Evolutionary conservation across 2,113 vertebrate species (phyloP).

Genomic region (Marmota flaviventris): DNA sequence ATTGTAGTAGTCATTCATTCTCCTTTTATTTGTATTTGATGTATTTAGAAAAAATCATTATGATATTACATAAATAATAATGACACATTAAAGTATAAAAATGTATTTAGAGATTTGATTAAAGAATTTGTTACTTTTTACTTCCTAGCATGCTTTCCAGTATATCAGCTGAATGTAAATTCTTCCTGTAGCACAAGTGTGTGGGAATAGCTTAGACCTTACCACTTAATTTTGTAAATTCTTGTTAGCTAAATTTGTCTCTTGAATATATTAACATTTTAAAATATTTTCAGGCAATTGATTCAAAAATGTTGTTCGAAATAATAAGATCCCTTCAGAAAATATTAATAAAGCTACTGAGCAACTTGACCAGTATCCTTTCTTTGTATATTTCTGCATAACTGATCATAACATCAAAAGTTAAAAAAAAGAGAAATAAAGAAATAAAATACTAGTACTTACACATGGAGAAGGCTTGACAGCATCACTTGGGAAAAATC

Average conservation of each 20-base stretch:
- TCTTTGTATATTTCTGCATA: conserved; percentile 35
- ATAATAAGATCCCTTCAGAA: background rate
- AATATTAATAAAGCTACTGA: conserved; percentile 65
- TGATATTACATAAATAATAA: conserved; percentile 55
- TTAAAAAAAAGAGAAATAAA: background rate
- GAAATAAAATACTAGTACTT: conserved; percentile 86
- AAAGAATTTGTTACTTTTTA: background rate
- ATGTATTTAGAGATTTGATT: conserved; percentile 10
- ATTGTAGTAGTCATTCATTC: conserved; percentile 7
- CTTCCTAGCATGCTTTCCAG: conserved; percentile 58
- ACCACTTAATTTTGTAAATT: conserved; percentile 74
- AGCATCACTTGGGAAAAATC: conserved; percentile 97
- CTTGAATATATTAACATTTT: conserved; percentile 9
- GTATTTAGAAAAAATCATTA: conserved; percentile 49
- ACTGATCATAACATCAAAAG: conserved; percentile 55
- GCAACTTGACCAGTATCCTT: background rate
- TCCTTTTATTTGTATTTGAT: conserved; percentile 41
- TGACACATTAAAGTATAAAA: conserved; percentile 58
- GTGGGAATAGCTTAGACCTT: conserved; percentile 67
- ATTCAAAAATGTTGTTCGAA: conserved; percentile 11
- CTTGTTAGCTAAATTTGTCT: conserved; percentile 58
- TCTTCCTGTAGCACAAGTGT: conserved; percentile 76
- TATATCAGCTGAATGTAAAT: conserved; percentile 58
- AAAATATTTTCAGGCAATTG: conserved; percentile 45
- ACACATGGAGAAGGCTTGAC: conserved; percentile 98